Conservation (phyloP, 1,140 invertebrate genomes). For the Zaprionus africanus region DNA sequence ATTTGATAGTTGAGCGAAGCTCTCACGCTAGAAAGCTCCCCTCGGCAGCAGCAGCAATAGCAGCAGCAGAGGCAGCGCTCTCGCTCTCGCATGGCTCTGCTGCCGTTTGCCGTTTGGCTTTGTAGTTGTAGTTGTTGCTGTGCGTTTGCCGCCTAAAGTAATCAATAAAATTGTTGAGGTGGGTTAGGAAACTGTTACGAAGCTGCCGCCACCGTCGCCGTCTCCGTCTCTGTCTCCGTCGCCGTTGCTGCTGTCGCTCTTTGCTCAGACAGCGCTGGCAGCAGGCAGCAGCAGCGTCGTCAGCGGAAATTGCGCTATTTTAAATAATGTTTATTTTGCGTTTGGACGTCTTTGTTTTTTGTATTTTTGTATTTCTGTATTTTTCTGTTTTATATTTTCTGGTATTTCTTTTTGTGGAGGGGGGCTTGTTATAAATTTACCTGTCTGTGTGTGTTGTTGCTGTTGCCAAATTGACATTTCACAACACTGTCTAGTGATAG, state of each 20-base stretch:
- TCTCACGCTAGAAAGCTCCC: slow-evolving; percentile 50
- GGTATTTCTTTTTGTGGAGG: slow-evolving; percentile 14
- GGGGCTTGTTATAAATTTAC: slow-evolving; percentile 59
- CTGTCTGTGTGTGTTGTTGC: slow-evolving; percentile 31
- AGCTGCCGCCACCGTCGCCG: slow-evolving; percentile 59
- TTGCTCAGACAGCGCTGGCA: slow-evolving; percentile 44
- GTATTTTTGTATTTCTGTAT: slow-evolving; percentile 28
- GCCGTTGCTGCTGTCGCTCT: slow-evolving; percentile 26
- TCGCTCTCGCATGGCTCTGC: slow-evolving; percentile 41
- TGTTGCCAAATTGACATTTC: slow-evolving; percentile 80
- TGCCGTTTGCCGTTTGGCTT: slow-evolving; percentile 18
- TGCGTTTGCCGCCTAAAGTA: slow-evolving; percentile 79
- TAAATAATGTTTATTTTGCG: slow-evolving; percentile 83
- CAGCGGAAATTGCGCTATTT: slow-evolving; percentile 84
- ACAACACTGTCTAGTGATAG: slow-evolving; percentile 62
- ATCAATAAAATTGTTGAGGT: slow-evolving; percentile 85
- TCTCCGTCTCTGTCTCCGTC: slow-evolving; percentile 26
- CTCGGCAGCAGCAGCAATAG: slow-evolving; percentile 17
- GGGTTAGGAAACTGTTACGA: slow-evolving; percentile 84
- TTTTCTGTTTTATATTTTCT: slow-evolving; percentile 26
- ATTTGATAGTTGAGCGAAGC: slow-evolving; percentile 63
- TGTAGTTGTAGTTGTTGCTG: slow-evolving; percentile 31
- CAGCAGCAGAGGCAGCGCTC: slow-evolving; percentile 20
- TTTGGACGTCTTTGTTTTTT: slow-evolving; percentile 61
- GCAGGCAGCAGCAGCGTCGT: slow-evolving; percentile 47